These are phyloP conservation scores for Ferdinandea cuprea DNA, from an alignment of 2,888 invertebrate genomes.

Conservation along the genomic window DNA sequence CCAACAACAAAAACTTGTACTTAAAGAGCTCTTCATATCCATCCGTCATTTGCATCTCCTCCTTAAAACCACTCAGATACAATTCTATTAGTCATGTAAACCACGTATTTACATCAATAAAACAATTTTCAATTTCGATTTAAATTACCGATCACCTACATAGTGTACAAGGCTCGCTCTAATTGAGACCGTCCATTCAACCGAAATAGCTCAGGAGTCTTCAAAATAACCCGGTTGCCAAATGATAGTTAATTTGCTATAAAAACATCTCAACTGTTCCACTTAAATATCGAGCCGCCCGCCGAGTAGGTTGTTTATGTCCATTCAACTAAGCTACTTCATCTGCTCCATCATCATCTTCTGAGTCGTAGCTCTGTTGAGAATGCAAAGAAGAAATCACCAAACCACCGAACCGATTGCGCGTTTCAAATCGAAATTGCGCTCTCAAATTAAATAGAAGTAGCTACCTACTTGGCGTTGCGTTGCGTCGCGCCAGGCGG, in stretches of 20 bases:
- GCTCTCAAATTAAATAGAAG: constrained; percentile 62
- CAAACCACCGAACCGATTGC: constrained; percentile 20
- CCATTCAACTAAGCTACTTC: constrained; percentile 13
- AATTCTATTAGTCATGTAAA: too few relatives aligned
- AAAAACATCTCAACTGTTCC: constrained; percentile 30
- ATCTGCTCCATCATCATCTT: constrained; percentile 4
- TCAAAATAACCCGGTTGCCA: neutral
- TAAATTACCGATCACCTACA: too few relatives aligned
- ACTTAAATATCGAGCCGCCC: constrained; percentile 25
- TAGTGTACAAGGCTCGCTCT: too few relatives aligned
- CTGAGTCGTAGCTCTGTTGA: constrained; percentile 14
- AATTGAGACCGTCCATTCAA: neutral
- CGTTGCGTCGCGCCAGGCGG: constrained; percentile 1
- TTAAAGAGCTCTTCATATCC: too few relatives aligned
- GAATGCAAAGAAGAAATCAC: constrained; percentile 23
- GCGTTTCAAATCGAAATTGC: constrained; percentile 59
- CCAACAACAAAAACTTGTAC: too few relatives aligned
- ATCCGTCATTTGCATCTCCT: too few relatives aligned
- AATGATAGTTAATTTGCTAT: constrained; percentile 2
- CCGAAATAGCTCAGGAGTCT: neutral
- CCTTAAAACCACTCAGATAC: too few relatives aligned
- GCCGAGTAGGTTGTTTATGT: constrained; percentile 16
- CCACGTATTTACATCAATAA: too few relatives aligned
- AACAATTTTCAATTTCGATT: too few relatives aligned
- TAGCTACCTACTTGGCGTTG: too few relatives aligned